Evolutionary conservation across 2,797 vertebrate species (phyloP), one percentile per base, ranked within the genome.

Genomic region (Eulemur albifrons): DNA sequence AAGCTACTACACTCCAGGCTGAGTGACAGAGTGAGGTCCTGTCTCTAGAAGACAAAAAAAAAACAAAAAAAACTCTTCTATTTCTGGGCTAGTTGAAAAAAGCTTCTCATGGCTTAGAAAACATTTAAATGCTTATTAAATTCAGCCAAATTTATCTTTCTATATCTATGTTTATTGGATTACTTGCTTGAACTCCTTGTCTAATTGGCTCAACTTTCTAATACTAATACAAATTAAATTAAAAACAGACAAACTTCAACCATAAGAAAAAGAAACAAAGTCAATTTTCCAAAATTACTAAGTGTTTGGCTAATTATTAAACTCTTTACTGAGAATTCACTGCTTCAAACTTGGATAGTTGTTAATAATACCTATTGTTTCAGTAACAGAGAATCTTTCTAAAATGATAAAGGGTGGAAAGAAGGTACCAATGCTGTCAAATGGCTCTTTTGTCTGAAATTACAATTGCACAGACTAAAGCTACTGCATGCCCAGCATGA

Each of bases 391-490:
- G 38, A 65, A 70, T 75, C 65, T 88, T 93, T 97, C 32, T 43
- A 35, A 93, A 90, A 54, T 80, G 50, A 79, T 70, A 27, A 67
- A 57, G 27, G 88, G 8, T 81, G 90, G 63, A 91, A 92, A 90
- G 52, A 95, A 95, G 38, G 73, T 91, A 12, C 61, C 65, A 93
- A 93, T 76, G 48, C 27, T 94, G 86, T 81, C 70, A 93, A 50
- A 63, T 23, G 57, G 43, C 27, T 96, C 57, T 75, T 96, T 97
- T 96, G 79, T 97, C 61, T 97, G 45, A 52, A 93, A 84, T 81
- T 87, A 61, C 82, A 95, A 32, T 85, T 89, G n/a, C 43, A 48
- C 77, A 73, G 27, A 88, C 59, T 96, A 84, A 95, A 77, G 54
- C 43, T 45, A 89, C 52, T 63, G 7, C 30, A 61, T 59, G 80